A percentile compares a stretch with the other conserved stretches of the same genome.
Evolutionary conservation across 2,888 invertebrate genomes (phyloP).

Genomic region (Polymixis lichenea): DNA sequence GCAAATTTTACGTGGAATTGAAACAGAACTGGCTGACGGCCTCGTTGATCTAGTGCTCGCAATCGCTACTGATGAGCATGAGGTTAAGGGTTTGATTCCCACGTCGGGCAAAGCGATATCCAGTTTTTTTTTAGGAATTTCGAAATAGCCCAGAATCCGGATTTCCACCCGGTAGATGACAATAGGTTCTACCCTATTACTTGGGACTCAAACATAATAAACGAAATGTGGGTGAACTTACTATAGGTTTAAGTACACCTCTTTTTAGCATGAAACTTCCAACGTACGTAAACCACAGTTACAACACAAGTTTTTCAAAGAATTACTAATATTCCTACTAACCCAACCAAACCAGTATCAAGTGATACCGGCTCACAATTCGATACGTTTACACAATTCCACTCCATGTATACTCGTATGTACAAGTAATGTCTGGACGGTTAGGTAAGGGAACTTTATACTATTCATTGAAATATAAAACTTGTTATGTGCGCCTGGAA

Average conservation of each 20-base stretch:
- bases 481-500: conserved; percentile 34
- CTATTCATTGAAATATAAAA: conserved; percentile 51
- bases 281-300: conserved; percentile 7
- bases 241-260: too few species aligned
- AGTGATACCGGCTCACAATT: conserved; percentile 40
- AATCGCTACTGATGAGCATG: background rate
- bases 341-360: conserved; percentile 31
- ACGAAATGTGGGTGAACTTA: too few species aligned
- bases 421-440: conserved; percentile 34
- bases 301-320: conserved; percentile 30
- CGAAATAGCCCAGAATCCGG: background rate
- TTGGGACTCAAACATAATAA: background rate
- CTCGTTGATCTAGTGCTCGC: background rate
- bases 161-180: background rate
- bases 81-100: background rate
- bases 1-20: too few species aligned
- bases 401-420: conserved; percentile 8
- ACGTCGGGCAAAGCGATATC: background rate
- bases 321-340: conserved; percentile 31
- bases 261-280: background rate
- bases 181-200: background rate
- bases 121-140: background rate
- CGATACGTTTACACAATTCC: conserved; percentile 56
- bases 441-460: conserved; percentile 38
- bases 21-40: background rate